phyloP scores from a whole-genome alignment of 2,797 vertebrate species.

The Eospalax fontanierii region DNA sequence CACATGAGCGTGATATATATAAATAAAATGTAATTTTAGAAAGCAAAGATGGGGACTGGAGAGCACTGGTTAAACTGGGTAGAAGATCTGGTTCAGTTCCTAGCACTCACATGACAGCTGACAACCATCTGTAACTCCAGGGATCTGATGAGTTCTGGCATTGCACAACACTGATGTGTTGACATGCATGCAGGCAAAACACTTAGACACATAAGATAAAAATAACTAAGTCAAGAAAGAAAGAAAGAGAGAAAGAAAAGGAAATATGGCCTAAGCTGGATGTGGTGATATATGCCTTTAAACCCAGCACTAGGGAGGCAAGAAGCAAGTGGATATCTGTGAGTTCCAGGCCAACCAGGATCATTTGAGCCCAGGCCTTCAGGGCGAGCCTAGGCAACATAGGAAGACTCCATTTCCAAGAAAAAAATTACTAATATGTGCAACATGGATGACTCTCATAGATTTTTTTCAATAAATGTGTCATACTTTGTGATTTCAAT shows the following conservation, averaged over 20 bases:
- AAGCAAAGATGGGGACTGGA: too few relatives aligned
- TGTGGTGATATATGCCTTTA: background rate
- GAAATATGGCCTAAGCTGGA: background rate
- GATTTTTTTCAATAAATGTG: background rate
- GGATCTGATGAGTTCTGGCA: too few relatives aligned
- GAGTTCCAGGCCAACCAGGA: background rate
- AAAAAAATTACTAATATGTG: background rate
- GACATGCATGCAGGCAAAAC: too few relatives aligned
- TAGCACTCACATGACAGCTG: too few relatives aligned
- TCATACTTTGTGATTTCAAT: background rate
- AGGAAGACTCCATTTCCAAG: background rate
- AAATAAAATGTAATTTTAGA: too few relatives aligned
- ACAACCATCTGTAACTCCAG: too few relatives aligned
- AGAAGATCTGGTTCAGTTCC: too few relatives aligned
- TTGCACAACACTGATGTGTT: too few relatives aligned
- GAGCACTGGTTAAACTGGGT: background rate
- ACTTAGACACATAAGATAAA: too few relatives aligned
- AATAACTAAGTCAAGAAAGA: too few relatives aligned
- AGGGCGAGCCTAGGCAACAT: background rate
- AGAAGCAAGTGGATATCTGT: background rate
- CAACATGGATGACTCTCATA: background rate
- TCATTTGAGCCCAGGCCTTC: background rate
- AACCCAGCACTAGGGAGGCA: background rate
- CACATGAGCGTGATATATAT: too few relatives aligned
- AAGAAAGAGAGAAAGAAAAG: too few relatives aligned